Conservation (phyloP, 2,113 vertebrate species). For the Jaculus jaculus region DNA sequence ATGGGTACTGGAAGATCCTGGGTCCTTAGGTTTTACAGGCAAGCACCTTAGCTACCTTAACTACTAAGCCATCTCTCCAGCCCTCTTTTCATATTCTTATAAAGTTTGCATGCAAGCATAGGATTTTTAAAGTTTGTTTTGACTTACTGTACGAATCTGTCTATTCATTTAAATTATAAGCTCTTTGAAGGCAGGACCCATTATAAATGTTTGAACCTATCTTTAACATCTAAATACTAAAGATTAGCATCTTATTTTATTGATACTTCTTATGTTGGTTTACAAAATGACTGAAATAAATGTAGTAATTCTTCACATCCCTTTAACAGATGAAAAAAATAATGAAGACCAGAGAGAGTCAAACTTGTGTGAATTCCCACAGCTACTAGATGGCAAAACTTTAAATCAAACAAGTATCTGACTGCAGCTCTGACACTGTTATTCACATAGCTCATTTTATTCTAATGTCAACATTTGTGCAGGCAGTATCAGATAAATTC, state of each 20-base stretch:
- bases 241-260: neutral
- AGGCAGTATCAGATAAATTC: neutral
- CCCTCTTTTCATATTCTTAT: too few species aligned
- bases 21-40: too few species aligned
- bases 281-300: neutral
- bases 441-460: neutral
- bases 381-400: neutral
- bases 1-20: too few species aligned
- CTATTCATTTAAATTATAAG: neutral
- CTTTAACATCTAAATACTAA: neutral
- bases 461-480: neutral
- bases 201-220: neutral
- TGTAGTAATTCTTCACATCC: neutral
- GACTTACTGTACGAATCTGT: neutral
- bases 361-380: neutral
- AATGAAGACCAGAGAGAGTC: neutral
- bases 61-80: too few species aligned
- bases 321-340: neutral
- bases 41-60: too few species aligned
- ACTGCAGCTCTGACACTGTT: neutral
- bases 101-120: neutral
- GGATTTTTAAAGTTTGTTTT: neutral
- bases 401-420: neutral
- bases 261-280: neutral
- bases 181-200: neutral